These are phyloP conservation scores for Apis cerana DNA, from an alignment of 1,140 invertebrate species.

Conservation along the genomic window DNA sequence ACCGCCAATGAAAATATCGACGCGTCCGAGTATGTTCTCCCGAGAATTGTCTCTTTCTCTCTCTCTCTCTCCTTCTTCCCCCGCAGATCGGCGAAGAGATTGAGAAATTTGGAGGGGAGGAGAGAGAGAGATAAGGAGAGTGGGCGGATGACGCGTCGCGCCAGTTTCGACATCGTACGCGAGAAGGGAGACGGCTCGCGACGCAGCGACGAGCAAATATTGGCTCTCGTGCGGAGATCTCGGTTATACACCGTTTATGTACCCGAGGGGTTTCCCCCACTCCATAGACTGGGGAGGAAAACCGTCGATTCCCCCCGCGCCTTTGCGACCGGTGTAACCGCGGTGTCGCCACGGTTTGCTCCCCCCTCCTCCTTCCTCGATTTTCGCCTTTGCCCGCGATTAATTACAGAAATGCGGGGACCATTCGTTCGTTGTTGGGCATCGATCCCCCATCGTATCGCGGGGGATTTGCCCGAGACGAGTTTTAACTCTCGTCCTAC, in stretches of 20 bases:
- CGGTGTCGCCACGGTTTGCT: background rate
- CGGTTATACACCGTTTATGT: conserved; percentile 70
- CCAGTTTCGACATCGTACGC: conserved; percentile 40
- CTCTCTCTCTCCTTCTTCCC: too few species aligned
- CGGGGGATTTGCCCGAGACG: conserved; percentile 1
- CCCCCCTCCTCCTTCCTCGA: background rate
- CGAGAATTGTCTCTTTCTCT: background rate
- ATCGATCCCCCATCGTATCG: background rate
- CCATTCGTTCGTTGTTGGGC: conserved; percentile 16
- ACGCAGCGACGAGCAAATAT: conserved; percentile 69
- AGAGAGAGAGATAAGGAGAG: too few species aligned
- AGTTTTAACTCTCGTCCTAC: background rate
- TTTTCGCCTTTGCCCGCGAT: background rate
- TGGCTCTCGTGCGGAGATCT: conserved; percentile 68
- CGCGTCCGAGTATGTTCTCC: background rate
- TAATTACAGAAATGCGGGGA: conserved; percentile 14
- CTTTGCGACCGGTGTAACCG: too few species aligned
- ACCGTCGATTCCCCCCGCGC: background rate
- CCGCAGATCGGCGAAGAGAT: too few species aligned
- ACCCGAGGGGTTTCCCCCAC: conserved; percentile 51
- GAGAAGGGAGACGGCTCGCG: conserved; percentile 62
- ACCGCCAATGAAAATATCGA: conserved; percentile 23
- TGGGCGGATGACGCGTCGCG: too few species aligned
- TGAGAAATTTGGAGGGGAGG: too few species aligned
- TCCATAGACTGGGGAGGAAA: background rate